These are phyloP conservation scores for Ichneumoninae sp. DNA, from an alignment of 2,888 invertebrate genomes.

Conservation along the genomic window DNA sequence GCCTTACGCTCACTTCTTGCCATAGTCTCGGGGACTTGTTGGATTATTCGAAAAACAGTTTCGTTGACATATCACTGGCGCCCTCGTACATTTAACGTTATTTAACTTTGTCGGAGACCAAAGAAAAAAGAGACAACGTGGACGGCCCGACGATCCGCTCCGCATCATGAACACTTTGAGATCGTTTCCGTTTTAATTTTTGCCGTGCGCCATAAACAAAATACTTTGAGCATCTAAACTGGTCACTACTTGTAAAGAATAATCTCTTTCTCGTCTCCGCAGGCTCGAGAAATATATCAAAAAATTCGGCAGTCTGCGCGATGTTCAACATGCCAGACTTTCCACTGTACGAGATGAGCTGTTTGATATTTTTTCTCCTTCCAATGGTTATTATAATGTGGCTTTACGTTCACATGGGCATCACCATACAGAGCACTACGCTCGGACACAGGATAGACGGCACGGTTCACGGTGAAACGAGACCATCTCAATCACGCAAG, in stretches of 20 bases:
- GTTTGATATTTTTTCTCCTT: slow-evolving; percentile 92
- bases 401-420: slow-evolving; percentile 92
- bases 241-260: neutral
- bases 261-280: neutral
- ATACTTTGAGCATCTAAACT: neutral
- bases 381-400: slow-evolving; percentile 90
- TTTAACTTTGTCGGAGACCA: neutral
- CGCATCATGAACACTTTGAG: neutral
- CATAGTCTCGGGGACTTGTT: neutral
- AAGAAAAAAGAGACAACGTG: neutral
- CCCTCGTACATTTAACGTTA: neutral
- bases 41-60: neutral
- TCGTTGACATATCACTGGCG: neutral
- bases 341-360: slow-evolving; percentile 92
- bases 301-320: slow-evolving; percentile 92
- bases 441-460: slow-evolving; percentile 86
- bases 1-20: neutral
- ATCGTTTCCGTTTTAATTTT: neutral
- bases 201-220: too few relatives aligned
- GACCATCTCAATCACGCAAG: slow-evolving; percentile 90
- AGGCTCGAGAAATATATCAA: slow-evolving; percentile 60
- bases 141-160: neutral
- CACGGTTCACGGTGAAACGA: slow-evolving; percentile 90
- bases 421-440: slow-evolving; percentile 86
- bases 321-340: slow-evolving; percentile 87